Evolutionary conservation across 2,113 vertebrate species (phyloP).

Genomic region (Amia ocellicauda): DNA sequence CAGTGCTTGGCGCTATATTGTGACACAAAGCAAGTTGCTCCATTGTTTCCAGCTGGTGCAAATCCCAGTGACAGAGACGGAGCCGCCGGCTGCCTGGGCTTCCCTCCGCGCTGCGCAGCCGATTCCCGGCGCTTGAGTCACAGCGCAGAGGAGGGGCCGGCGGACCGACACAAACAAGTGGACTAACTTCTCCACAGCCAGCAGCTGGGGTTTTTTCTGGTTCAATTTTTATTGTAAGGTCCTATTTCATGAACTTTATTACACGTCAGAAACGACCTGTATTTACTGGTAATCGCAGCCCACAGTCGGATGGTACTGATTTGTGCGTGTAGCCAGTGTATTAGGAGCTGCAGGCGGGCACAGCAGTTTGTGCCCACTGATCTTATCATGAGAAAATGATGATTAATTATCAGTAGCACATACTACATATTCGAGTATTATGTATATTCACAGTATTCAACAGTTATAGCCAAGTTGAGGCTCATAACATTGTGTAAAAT

Average conservation of each 20-base stretch:
- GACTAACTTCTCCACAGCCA: not conserved
- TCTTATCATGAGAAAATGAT: too few relatives aligned
- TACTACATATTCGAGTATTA: too few relatives aligned
- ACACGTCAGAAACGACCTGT: not conserved
- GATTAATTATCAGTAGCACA: too few relatives aligned
- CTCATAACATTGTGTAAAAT: too few relatives aligned
- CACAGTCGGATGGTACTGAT: too few relatives aligned
- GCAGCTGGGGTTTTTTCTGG: not conserved
- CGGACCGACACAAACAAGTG: constrained; percentile 30
- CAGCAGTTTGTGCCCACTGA: not conserved
- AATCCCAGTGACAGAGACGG: not conserved
- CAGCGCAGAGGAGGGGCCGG: constrained; percentile 17
- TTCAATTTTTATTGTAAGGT: not conserved
- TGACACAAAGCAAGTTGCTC: not conserved
- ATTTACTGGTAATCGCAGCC: too few relatives aligned
- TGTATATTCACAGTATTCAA: too few relatives aligned
- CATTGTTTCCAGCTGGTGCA: not conserved
- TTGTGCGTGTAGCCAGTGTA: too few relatives aligned
- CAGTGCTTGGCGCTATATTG: too few relatives aligned
- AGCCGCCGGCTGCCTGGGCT: not conserved
- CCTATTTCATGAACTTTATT: constrained; percentile 1
- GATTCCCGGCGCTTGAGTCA: constrained; percentile 24
- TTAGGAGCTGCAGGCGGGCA: not conserved
- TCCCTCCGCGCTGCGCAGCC: not conserved
- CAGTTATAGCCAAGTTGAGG: too few relatives aligned